Base-by-base conservation (phyloP, 2,797 vertebrate species). In the Centropyge bicolor region DNA sequence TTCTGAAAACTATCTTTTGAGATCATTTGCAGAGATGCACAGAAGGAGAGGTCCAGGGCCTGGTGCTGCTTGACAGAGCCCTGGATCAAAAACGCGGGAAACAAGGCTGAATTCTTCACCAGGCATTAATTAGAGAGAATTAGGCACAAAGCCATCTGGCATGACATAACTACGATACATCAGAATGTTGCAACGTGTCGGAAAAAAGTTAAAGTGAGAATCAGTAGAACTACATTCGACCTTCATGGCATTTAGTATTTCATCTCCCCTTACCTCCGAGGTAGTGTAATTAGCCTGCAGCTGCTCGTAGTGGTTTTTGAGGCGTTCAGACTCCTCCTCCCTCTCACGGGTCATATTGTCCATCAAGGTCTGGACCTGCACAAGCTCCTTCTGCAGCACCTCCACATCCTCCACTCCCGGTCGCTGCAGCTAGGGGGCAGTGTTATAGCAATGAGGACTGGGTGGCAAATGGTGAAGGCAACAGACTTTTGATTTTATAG, bases 281-380 rank as follows among this genome's bases (percentile, higher is more conserved):
- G 95, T 96, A 84, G 95, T 94, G 90, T 95, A 95, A 68, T 97
- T 94, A 69, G 94, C 93, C 91, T 97, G 96, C 88, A 99, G 96
- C 83, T 97, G 94, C 75, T 96, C 95, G 57, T 96, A 98, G 76
- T 98, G 96, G 19, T 92, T 95, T 91, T 96, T 97, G 81, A 99
- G 95, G 61, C 95, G 95, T 78, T 98, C 97, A 0, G 98, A 97
- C 92, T 98, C 97, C 65, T 94, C 96, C 90, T 99, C 98, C 65
- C 96, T 93, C 82, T 99, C 97, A 35, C 97, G 94, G 0, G 97
- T 98, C 96, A 97, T 98, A 76, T 84, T 95, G 93, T 99, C 98
- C 98, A 99, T 99, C 84, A 99, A 85, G 0, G 96, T 99, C 93
- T 99, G 98, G 87, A 99, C 98, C 86, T 99, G 98, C 54, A 99